These are phyloP conservation scores for Morus bassanus DNA, from an alignment of 2,797 vertebrate genomes.

Conservation along the genomic window DNA sequence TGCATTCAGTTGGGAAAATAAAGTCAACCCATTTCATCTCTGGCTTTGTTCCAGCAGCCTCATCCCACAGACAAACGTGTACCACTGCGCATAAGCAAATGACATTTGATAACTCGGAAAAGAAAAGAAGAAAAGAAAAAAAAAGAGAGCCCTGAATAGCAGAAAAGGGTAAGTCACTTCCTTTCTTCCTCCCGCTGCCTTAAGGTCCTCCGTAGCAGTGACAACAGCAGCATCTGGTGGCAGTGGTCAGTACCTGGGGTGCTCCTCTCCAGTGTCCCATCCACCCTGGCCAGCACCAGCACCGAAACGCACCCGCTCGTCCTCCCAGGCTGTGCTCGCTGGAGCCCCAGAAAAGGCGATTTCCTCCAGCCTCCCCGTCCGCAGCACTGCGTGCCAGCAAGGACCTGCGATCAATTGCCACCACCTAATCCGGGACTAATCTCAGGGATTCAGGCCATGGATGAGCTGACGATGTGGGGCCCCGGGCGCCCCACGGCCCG, in stretches of 20 bases:
- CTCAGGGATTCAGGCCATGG: conserved; percentile 26
- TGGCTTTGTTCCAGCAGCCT: background rate
- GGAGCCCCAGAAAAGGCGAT: background rate
- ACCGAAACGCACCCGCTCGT: background rate
- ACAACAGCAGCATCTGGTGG: conserved; percentile 76
- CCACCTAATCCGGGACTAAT: conserved; percentile 44
- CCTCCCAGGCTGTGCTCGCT: background rate
- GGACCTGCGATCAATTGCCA: background rate
- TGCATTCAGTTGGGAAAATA: background rate
- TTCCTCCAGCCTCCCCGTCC: background rate
- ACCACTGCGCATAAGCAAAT: background rate
- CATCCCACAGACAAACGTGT: background rate
- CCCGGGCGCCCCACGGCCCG: background rate
- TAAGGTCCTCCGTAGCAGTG: conserved; percentile 45
- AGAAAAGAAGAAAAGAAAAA: background rate
- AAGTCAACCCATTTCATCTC: background rate
- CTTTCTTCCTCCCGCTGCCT: conserved; percentile 12
- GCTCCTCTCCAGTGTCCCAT: conserved; percentile 11
- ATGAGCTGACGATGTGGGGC: background rate
- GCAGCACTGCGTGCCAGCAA: background rate
- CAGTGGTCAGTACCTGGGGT: conserved; percentile 62
- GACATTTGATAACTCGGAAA: conserved; percentile 13
- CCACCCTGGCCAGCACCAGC: background rate
- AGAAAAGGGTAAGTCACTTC: conserved; percentile 37
- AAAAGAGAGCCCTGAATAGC: background rate